Conservation (phyloP, 2,888 invertebrate genomes). For the Cancer borealis region DNA sequence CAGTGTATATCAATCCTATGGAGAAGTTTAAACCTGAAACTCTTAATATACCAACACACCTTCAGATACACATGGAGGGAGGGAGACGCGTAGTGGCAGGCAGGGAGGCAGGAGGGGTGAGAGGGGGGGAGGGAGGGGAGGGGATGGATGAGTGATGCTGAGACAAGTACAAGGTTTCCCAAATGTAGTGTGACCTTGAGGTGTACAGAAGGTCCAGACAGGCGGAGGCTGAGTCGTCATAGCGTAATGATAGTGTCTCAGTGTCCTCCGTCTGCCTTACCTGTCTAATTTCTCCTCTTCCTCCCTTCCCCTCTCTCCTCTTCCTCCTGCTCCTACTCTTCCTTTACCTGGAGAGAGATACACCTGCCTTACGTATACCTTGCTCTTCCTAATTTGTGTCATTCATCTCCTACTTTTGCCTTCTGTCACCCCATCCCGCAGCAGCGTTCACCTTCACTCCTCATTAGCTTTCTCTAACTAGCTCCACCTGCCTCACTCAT, state of each 20-base stretch:
- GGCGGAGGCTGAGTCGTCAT: not conserved
- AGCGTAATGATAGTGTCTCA: not conserved
- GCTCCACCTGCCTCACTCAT: not conserved
- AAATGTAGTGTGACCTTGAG: conserved; percentile 8
- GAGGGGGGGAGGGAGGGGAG: not conserved
- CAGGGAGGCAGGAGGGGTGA: too few species aligned
- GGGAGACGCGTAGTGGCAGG: too few species aligned
- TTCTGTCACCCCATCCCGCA: not conserved
- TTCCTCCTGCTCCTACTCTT: not conserved
- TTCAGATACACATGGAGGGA: too few species aligned
- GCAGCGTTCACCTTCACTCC: not conserved
- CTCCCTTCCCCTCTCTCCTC: not conserved
- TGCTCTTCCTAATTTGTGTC: not conserved
- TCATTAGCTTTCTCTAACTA: not conserved
- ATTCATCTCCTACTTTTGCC: not conserved
- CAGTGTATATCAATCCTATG: too few species aligned
- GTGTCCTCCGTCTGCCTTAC: not conserved
- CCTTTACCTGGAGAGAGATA: not conserved
- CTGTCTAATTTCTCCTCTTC: not conserved
- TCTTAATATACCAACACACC: too few species aligned
- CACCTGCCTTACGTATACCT: not conserved
- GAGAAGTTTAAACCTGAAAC: too few species aligned
- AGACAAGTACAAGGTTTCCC: not conserved
- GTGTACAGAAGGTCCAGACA: not conserved
- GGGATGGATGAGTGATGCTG: not conserved